A percentile compares a stretch with the other conserved stretches of the same genome.
Conservation (phyloP, 2,113 vertebrate genomes). For the Panurus biarmicus region DNA sequence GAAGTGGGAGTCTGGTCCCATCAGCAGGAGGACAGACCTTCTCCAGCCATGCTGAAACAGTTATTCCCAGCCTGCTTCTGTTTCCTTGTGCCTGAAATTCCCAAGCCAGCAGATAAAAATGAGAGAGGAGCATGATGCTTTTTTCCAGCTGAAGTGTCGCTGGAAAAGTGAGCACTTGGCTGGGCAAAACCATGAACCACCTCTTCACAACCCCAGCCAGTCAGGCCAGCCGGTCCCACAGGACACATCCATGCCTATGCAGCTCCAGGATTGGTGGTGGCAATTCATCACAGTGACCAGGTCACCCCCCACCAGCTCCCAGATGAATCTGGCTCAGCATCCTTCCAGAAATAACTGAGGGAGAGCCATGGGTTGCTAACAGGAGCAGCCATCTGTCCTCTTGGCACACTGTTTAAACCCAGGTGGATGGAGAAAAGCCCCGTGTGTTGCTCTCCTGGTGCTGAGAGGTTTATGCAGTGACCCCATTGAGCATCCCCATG, state of each 20-base stretch:
- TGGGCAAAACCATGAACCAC: neutral
- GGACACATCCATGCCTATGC: fast-evolving
- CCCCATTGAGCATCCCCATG: neutral
- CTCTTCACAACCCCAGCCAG: fast-evolving
- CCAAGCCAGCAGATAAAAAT: neutral
- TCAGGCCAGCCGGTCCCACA: neutral
- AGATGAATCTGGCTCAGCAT: neutral
- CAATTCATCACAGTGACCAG: neutral
- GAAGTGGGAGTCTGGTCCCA: neutral
- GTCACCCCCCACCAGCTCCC: neutral
- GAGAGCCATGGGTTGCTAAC: neutral
- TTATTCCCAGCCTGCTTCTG: neutral
- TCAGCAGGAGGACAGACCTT: neutral
- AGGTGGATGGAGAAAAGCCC: neutral
- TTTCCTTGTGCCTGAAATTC: neutral
- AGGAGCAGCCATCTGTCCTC: neutral
- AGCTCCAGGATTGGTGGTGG: neutral
- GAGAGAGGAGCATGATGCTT: neutral
- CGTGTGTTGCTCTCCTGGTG: neutral
- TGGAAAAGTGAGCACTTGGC: neutral
- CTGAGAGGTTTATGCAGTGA: neutral
- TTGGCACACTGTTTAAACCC: neutral
- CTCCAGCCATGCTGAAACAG: fast-evolving
- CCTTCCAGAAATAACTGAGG: neutral
- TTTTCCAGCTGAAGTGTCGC: neutral